Percentiles rank a stretch among this genome's conserved stretches.
Evolutionary conservation across 2,888 invertebrate species (phyloP).

Genomic region (Chouioia cunea): DNA sequence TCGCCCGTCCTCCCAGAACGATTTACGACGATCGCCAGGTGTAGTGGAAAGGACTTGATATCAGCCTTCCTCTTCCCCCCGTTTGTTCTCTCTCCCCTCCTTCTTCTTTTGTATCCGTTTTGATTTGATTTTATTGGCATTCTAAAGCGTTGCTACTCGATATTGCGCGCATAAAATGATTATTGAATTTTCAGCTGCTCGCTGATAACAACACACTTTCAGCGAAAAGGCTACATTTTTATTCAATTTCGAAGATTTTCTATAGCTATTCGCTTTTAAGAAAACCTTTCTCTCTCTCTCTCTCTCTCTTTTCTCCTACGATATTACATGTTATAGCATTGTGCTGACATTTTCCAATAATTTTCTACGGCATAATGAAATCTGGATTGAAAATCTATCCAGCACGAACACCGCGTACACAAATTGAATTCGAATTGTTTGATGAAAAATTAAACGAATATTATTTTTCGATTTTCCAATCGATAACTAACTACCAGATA

Average conservation of each 20-base stretch:
- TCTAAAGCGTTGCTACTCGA: background rate
- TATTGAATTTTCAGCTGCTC: slow-evolving; percentile 1
- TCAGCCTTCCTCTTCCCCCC: background rate
- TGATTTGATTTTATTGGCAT: slow-evolving; percentile 25
- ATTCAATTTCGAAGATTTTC: slow-evolving; percentile 16
- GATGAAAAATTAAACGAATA: too few relatives aligned
- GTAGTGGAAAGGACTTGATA: slow-evolving; percentile 20
- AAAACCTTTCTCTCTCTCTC: too few relatives aligned
- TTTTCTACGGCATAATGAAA: too few relatives aligned
- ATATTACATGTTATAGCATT: too few relatives aligned
- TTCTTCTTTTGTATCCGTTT: slow-evolving; percentile 8
- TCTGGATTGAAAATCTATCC: too few relatives aligned
- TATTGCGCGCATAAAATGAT: background rate
- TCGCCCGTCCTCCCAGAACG: slow-evolving; percentile 20
- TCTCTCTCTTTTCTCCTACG: too few relatives aligned
- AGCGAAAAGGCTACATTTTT: background rate
- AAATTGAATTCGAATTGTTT: too few relatives aligned
- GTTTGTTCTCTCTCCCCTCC: background rate
- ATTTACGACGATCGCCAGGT: slow-evolving; percentile 32
- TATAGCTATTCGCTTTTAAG: background rate
- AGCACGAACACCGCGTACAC: too few relatives aligned
- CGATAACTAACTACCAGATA: too few relatives aligned
- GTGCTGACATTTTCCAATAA: too few relatives aligned
- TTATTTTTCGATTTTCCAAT: too few relatives aligned
- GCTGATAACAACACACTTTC: background rate